Evolutionary conservation across 2,113 vertebrate species (phyloP), one percentile per base, ranked within the genome.

Genomic region (Dasyornis broadbenti): DNA sequence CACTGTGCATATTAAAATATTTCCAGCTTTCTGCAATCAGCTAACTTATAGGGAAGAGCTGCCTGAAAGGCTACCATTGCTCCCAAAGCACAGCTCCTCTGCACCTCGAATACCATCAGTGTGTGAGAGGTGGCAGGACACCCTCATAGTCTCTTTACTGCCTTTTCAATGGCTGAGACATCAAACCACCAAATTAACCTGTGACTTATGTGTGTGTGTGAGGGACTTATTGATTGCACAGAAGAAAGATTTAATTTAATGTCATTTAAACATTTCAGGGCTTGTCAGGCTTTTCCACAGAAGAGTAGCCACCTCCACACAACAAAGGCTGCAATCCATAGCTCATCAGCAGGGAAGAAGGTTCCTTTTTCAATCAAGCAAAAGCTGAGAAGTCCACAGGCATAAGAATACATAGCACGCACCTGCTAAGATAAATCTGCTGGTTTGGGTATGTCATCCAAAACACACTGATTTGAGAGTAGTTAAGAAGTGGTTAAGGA

Each of bases 401-500:
- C 37, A 2, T 22, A 65, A 35, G 18, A 35, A 44, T 31, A 33
- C 0, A 0, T 1, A 39, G 30, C 1, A 3, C 37, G 49, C 28
- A 31, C 35, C 19, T 64, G 56, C 31, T 6, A n/a, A 75, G 35
- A 59, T 50, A 9, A 54, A 75, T 45, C 37, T 31, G 56, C 42
- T 60, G 37, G 23, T 68, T 47, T 52, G 26, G 15, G 13, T 45
- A 57, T 5, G 9, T 30, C 49, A 18, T 49, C 57, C 44, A 22
- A 84, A 82, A 61, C 26, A 40, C 31, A 57, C 1, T 31, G 11
- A 75, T 42, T 12, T 71, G 11, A 79, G 14, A 69, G 22, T 60
- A 91, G 21, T n/a, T n/a, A 60, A 47, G 64, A 71, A 77, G 20
- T 15, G 13, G 21, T 66, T 81, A 82, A 47, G 21, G 28, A 76